These are phyloP conservation scores for Ochotona curzoniae DNA, from an alignment of 2,113 vertebrate species.

Conservation along the genomic window DNA sequence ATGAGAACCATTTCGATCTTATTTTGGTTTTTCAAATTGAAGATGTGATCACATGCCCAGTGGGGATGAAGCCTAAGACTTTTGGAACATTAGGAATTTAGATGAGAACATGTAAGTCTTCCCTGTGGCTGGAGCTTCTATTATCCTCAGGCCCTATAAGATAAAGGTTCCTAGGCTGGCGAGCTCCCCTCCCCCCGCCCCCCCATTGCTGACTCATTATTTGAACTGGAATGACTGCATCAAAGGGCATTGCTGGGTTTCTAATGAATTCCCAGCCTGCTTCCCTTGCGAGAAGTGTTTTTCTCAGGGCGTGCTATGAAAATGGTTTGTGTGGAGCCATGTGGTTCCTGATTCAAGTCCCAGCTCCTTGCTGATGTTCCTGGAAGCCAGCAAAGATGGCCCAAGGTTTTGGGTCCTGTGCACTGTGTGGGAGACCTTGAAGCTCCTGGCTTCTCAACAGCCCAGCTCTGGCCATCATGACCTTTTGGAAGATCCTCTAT, in stretches of 20 bases:
- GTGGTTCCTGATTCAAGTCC: too few species aligned
- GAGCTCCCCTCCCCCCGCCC: background rate
- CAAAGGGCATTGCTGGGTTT: background rate
- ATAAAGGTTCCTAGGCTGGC: background rate
- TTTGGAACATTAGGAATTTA: background rate
- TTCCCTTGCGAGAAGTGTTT: background rate
- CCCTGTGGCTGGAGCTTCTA: background rate
- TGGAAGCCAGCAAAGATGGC: too few species aligned
- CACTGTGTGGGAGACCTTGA: too few species aligned
- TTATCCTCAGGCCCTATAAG: background rate
- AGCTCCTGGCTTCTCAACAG: too few species aligned
- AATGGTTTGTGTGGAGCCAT: background rate
- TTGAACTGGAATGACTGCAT: background rate
- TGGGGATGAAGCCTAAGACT: background rate
- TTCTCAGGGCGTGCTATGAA: background rate
- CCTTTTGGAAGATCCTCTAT: too few species aligned
- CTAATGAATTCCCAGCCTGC: background rate
- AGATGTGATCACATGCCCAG: background rate
- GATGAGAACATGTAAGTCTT: background rate
- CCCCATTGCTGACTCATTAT: background rate
- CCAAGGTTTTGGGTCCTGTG: too few species aligned
- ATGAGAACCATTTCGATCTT: background rate
- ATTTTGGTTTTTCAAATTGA: background rate
- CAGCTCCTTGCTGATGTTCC: too few species aligned
- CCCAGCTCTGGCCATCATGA: too few species aligned